Evolutionary conservation across 2,113 vertebrate species (phyloP).

Genomic region (Myotis brandtii): DNA sequence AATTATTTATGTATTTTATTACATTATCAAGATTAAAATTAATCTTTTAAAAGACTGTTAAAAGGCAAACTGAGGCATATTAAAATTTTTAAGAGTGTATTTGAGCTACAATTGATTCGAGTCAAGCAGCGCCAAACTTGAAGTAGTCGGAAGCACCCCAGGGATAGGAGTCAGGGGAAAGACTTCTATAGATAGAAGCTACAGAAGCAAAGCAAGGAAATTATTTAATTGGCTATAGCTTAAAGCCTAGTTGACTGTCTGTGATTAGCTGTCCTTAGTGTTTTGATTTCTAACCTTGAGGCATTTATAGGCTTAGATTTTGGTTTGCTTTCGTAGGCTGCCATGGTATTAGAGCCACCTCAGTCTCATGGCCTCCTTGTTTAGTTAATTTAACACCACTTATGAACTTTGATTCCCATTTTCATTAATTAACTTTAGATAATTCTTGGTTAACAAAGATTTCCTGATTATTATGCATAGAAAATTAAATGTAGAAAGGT

Average conservation of each 20-base stretch:
- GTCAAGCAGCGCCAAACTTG: neutral
- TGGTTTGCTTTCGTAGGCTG: neutral
- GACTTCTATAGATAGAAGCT: neutral
- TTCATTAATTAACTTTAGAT: neutral
- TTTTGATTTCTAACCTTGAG: neutral
- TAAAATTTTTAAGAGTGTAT: neutral
- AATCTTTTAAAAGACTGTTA: neutral
- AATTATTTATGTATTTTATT: neutral
- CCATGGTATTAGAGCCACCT: neutral
- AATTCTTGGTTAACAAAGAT: neutral
- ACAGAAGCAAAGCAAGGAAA: neutral
- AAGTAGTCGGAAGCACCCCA: neutral
- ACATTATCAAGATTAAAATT: slow-evolving; percentile 24
- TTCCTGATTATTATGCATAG: neutral
- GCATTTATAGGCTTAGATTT: neutral
- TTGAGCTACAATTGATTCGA: neutral
- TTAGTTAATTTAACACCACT: neutral
- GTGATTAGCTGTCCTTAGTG: neutral
- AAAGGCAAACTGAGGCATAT: neutral
- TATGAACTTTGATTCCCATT: neutral
- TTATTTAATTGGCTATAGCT: neutral
- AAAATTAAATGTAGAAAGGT: neutral
- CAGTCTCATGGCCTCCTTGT: neutral
- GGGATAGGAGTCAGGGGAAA: neutral
- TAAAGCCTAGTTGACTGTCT: neutral